These are phyloP conservation scores for Spea hammondii DNA, from an alignment of 2,797 vertebrate genomes.

Conservation along the genomic window DNA sequence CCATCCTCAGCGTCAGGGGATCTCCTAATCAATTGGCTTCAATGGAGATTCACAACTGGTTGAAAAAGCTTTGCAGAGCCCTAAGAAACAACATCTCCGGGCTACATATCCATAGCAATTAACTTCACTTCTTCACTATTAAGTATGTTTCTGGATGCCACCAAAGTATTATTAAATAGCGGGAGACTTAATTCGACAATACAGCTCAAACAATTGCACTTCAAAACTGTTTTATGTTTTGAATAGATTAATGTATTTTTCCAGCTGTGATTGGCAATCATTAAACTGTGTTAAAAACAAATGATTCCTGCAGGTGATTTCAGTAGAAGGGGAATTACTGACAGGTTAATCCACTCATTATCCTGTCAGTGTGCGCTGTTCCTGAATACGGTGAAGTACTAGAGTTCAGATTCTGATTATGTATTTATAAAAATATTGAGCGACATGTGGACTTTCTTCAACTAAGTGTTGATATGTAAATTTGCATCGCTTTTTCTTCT, in stretches of 20 bases:
- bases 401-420: too few species aligned
- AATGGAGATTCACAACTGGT: too few species aligned
- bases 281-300: slow-evolving; percentile 33
- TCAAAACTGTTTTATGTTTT: slow-evolving; percentile 5
- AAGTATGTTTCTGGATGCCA: slow-evolving; percentile 11
- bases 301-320: slow-evolving; percentile 24
- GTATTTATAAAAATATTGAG: too few species aligned
- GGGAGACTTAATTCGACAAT: slow-evolving; percentile 6
- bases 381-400: too few species aligned
- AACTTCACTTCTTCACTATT: not conserved
- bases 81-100: not conserved
- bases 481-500: too few species aligned
- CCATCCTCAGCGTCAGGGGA: too few species aligned
- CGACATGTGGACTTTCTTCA: too few species aligned
- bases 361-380: too few species aligned
- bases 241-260: slow-evolving; percentile 12
- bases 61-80: too few species aligned
- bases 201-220: not conserved
- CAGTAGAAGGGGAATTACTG: slow-evolving; percentile 14
- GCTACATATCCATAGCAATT: not conserved
- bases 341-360: slow-evolving; percentile 11
- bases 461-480: too few species aligned
- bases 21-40: too few species aligned
- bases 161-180: slow-evolving; percentile 7
- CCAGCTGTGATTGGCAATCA: slow-evolving; percentile 18